phyloP scores from a whole-genome alignment of 2,888 invertebrate genomes.

The Melanostoma scalare region DNA sequence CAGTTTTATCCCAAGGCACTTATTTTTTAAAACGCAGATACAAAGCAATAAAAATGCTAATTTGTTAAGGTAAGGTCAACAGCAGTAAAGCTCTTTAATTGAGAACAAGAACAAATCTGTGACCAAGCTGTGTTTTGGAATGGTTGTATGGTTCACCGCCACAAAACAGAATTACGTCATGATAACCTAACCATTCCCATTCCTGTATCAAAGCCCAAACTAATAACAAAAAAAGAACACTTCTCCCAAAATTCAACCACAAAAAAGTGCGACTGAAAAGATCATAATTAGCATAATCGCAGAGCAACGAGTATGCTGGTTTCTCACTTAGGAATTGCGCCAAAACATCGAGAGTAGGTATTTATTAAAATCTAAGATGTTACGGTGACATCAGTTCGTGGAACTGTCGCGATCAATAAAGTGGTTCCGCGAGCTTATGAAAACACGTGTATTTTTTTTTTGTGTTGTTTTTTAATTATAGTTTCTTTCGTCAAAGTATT shows the following conservation, averaged over 20 bases:
- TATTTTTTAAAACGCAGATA: slow-evolving; percentile 25
- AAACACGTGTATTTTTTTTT: slow-evolving; percentile 25
- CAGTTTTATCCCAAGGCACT: neutral
- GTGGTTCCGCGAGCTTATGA: neutral
- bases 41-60: slow-evolving; percentile 50
- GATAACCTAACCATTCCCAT: neutral
- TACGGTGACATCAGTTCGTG: slow-evolving; percentile 53
- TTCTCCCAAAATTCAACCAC: neutral
- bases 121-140: slow-evolving; percentile 20
- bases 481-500: neutral
- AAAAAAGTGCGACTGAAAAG: neutral
- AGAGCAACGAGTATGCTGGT: slow-evolving; percentile 28
- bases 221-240: slow-evolving; percentile 13
- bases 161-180: slow-evolving; percentile 17
- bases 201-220: neutral
- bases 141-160: neutral
- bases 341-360: slow-evolving; percentile 17
- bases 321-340: neutral
- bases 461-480: slow-evolving; percentile 4
- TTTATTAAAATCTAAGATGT: slow-evolving; percentile 27
- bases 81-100: slow-evolving; percentile 45
- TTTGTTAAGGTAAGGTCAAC: slow-evolving; percentile 51
- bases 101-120: slow-evolving; percentile 7
- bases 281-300: slow-evolving; percentile 48
- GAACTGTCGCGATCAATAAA: slow-evolving; percentile 31